phyloP scores from a whole-genome alignment of 2,797 vertebrate genomes.

The Labeo calbasu region DNA sequence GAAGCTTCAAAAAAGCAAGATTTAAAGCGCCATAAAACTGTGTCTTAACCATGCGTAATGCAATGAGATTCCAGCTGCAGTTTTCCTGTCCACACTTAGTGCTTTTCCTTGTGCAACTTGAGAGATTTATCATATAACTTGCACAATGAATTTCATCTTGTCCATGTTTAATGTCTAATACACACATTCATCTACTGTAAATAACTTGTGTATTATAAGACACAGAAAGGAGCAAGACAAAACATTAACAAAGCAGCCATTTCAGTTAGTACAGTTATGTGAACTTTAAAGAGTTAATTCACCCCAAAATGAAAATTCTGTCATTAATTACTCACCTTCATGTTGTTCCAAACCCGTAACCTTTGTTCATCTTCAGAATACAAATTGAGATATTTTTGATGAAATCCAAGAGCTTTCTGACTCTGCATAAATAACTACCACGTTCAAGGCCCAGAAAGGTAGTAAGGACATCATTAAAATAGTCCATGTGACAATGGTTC shows the following conservation, averaged over 20 bases:
- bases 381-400: too few relatives aligned
- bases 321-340: too few relatives aligned
- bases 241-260: not conserved
- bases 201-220: not conserved
- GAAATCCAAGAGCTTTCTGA: too few relatives aligned
- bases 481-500: too few relatives aligned
- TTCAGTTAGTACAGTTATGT: not conserved
- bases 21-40: not conserved
- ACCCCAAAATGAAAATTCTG: too few relatives aligned
- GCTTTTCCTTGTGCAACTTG: not conserved
- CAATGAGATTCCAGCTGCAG: not conserved
- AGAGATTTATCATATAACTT: conserved; percentile 1
- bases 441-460: too few relatives aligned
- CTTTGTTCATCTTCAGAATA: too few relatives aligned
- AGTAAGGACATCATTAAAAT: too few relatives aligned
- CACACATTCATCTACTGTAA: not conserved
- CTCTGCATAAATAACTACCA: too few relatives aligned
- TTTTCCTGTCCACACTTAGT: not conserved
- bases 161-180: not conserved
- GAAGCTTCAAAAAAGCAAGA: conserved; percentile 3
- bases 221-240: not conserved
- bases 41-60: not conserved
- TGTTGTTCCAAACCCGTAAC: too few relatives aligned
- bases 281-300: too few relatives aligned
- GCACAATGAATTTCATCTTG: not conserved